A percentile compares a stretch with the other conserved stretches of the same genome.
Conservation (phyloP, 2,797 vertebrate genomes). For the Fistularia tabacaria region DNA sequence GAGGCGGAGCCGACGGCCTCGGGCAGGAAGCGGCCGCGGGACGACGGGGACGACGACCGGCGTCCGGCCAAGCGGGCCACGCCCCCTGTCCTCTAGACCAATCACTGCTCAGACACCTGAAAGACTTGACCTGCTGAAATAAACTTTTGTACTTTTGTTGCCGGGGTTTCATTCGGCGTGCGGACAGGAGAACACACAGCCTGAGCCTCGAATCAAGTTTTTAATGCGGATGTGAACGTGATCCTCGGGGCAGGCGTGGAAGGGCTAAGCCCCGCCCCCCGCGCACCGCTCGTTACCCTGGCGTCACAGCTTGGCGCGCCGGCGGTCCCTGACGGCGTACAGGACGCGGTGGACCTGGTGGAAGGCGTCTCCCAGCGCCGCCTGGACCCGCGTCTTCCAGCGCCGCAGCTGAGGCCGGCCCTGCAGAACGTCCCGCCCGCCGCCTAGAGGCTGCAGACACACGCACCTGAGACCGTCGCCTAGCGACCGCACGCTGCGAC, state of each 20-base stretch:
- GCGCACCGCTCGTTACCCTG: not conserved
- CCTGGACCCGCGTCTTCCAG: slow-evolving; percentile 68
- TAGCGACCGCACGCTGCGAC: not conserved
- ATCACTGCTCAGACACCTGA: not conserved
- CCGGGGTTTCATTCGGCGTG: not conserved
- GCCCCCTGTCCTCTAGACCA: not conserved
- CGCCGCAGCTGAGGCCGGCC: slow-evolving; percentile 56
- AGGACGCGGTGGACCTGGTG: slow-evolving; percentile 64
- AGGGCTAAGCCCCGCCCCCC: not conserved
- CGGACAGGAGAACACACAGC: no score
- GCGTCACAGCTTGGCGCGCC: slow-evolving; percentile 62
- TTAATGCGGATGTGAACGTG: no score
- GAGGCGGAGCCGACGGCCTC: slow-evolving; percentile 2
- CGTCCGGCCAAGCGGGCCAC: slow-evolving; percentile 35
- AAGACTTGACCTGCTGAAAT: not conserved
- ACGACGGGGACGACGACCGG: slow-evolving; percentile 5
- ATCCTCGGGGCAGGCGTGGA: no score
- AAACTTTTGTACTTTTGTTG: not conserved
- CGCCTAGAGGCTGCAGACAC: slow-evolving; percentile 59
- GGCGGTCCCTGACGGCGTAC: slow-evolving; percentile 60
- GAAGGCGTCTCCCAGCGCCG: slow-evolving; percentile 59
- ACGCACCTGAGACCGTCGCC: not conserved
- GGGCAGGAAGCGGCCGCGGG: slow-evolving; percentile 37
- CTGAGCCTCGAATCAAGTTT: no score
- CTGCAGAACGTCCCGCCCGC: slow-evolving; percentile 66